phyloP scores from a whole-genome alignment of 2,113 vertebrate genomes.

The Stegostoma tigrinum region DNA sequence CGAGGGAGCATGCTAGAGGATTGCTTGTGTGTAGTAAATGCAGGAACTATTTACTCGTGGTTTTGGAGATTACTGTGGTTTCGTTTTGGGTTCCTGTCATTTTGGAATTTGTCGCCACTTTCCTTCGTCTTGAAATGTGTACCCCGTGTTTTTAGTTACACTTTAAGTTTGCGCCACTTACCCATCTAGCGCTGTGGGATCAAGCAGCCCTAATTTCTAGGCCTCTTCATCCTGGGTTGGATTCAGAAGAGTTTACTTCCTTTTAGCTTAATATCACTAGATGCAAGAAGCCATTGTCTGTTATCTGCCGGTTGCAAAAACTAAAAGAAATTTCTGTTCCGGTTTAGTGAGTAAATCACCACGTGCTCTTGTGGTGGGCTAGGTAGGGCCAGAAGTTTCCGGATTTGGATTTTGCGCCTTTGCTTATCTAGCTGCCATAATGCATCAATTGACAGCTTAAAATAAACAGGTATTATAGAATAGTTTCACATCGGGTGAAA shows the following conservation, averaged over 20 bases:
- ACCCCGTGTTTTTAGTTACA: too few relatives aligned
- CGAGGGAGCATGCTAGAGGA: not conserved
- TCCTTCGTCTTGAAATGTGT: not conserved
- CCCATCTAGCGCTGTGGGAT: not conserved
- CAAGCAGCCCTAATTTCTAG: not conserved
- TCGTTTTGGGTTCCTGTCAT: not conserved
- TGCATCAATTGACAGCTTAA: not conserved
- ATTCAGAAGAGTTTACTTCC: not conserved
- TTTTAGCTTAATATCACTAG: not conserved
- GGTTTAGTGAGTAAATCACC: not conserved
- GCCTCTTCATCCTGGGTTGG: not conserved
- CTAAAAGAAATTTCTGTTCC: not conserved
- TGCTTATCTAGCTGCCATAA: not conserved
- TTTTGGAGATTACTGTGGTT: too few relatives aligned
- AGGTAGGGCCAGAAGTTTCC: not conserved
- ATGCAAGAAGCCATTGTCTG: not conserved
- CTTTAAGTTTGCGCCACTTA: not conserved
- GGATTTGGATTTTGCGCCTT: not conserved
- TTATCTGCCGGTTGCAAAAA: too few relatives aligned
- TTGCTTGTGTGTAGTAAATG: not conserved
- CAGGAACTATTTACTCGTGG: not conserved
- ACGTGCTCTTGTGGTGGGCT: not conserved
- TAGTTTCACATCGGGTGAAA: too few relatives aligned
- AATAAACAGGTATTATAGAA: not conserved
- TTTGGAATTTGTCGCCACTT: not conserved